These are phyloP conservation scores for Halictus ligatus DNA, from an alignment of 2,888 invertebrate genomes.

Conservation along the genomic window DNA sequence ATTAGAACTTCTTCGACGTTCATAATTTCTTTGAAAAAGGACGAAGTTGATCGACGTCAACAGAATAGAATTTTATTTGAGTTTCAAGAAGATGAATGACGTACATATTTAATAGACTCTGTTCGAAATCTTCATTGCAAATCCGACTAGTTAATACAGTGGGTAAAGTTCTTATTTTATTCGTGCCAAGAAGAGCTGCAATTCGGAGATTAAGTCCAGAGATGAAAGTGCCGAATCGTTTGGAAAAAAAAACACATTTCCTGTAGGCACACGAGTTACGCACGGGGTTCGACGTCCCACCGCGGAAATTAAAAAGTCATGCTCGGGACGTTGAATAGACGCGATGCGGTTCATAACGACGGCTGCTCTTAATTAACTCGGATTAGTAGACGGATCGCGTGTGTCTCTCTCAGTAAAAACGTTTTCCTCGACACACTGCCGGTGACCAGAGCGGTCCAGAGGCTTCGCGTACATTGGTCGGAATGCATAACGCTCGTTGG, in stretches of 20 bases:
- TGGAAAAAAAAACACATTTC: conserved; percentile 2
- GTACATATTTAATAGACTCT: too few species aligned
- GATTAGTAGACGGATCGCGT: conserved; percentile 30
- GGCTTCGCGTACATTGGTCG: conserved; percentile 15
- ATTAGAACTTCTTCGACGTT: too few species aligned
- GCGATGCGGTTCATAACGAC: conserved; percentile 8
- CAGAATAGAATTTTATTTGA: too few species aligned
- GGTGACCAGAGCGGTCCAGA: conserved; percentile 8
- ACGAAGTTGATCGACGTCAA: too few species aligned
- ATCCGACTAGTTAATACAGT: too few species aligned
- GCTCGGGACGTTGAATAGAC: conserved; percentile 27
- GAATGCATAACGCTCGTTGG: conserved; percentile 33
- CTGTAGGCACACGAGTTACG: background rate
- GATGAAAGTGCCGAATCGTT: conserved; percentile 1
- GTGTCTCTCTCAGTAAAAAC: conserved; percentile 41
- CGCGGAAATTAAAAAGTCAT: conserved; percentile 60
- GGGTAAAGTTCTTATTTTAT: too few species aligned
- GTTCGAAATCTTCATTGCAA: too few species aligned
- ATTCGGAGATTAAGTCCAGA: background rate
- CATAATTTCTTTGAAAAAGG: too few species aligned
- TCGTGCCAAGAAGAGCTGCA: background rate
- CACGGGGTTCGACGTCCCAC: conserved; percentile 24
- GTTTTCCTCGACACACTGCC: conserved; percentile 25
- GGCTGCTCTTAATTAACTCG: conserved; percentile 62
- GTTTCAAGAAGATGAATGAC: too few species aligned